Conservation (phyloP, 2,888 invertebrate species). For the Apotomis betuletana region DNA sequence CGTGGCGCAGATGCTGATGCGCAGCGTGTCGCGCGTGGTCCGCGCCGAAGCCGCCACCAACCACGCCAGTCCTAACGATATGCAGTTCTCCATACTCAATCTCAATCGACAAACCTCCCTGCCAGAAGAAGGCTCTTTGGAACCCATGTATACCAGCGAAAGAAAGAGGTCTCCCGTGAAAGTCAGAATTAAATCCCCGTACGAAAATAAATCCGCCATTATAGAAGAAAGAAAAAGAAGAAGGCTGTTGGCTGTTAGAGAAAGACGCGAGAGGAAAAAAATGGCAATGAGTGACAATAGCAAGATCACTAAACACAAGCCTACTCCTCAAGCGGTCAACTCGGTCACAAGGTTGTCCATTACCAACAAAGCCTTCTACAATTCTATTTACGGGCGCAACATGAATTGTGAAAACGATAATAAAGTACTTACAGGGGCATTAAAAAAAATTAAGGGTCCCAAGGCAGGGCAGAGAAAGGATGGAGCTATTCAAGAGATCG, state of each 20-base stretch:
- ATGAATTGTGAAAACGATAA: slow-evolving; percentile 50
- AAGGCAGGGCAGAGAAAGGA: slow-evolving; percentile 46
- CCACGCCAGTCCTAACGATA: slow-evolving; percentile 55
- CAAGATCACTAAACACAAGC: slow-evolving; percentile 66
- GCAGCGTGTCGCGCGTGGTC: slow-evolving; percentile 31
- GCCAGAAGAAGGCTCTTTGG: slow-evolving; percentile 64
- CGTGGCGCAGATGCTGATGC: background rate
- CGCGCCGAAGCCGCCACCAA: slow-evolving; percentile 49
- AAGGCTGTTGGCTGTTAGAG: slow-evolving; percentile 70
- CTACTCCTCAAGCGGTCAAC: slow-evolving; percentile 64
- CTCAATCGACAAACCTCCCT: slow-evolving; percentile 58
- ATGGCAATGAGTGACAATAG: slow-evolving; percentile 64
- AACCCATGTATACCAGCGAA: slow-evolving; percentile 44
- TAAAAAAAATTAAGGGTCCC: slow-evolving; percentile 47
- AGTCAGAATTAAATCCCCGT: slow-evolving; percentile 72
- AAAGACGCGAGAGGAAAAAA: slow-evolving; percentile 70
- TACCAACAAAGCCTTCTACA: slow-evolving; percentile 76
- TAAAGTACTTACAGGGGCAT: slow-evolving; percentile 22
- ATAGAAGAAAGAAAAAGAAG: slow-evolving; percentile 73
- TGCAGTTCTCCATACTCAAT: slow-evolving; percentile 59
- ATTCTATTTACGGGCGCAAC: slow-evolving; percentile 72
- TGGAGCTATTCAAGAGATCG: slow-evolving; percentile 47
- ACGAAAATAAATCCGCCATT: slow-evolving; percentile 68
- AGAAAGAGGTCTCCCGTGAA: slow-evolving; percentile 65
- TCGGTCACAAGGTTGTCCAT: slow-evolving; percentile 77